Conservation (phyloP, 2,113 vertebrate species). For the Sander vitreus region DNA sequence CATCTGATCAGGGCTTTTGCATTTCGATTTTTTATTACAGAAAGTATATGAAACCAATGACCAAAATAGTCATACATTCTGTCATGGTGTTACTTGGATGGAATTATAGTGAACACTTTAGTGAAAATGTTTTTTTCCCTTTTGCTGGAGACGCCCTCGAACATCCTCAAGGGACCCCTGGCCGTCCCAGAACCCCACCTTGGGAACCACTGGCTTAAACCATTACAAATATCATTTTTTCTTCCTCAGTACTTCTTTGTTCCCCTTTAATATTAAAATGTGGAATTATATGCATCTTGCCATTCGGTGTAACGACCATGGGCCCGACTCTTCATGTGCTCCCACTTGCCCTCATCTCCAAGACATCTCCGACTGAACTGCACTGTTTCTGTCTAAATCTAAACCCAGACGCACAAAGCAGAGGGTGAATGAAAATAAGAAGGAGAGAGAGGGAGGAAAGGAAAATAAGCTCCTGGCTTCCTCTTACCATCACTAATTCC, state of each 20-base stretch:
- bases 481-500: constrained; percentile 85
- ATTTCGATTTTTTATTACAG: no score
- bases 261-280: constrained; percentile 26
- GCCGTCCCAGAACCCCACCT: no score
- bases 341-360: constrained; percentile 57
- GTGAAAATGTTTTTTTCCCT: no score
- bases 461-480: constrained; percentile 83
- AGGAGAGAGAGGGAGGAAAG: constrained; percentile 61
- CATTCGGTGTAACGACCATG: constrained; percentile 34
- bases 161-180: no score
- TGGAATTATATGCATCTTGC: constrained; percentile 24
- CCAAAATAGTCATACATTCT: no score
- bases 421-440: constrained; percentile 59
- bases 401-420: constrained; percentile 70
- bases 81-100: no score
- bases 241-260: background rate
- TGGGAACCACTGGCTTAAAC: no score
- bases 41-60: no score
- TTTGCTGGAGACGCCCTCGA: no score
- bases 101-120: no score
- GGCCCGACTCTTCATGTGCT: constrained; percentile 36
- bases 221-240: background rate
- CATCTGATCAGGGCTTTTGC: no score
- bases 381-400: constrained; percentile 69
- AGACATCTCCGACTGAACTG: constrained; percentile 69